phyloP scores from a whole-genome alignment of 2,113 vertebrate species.

The Haemorhous mexicanus region DNA sequence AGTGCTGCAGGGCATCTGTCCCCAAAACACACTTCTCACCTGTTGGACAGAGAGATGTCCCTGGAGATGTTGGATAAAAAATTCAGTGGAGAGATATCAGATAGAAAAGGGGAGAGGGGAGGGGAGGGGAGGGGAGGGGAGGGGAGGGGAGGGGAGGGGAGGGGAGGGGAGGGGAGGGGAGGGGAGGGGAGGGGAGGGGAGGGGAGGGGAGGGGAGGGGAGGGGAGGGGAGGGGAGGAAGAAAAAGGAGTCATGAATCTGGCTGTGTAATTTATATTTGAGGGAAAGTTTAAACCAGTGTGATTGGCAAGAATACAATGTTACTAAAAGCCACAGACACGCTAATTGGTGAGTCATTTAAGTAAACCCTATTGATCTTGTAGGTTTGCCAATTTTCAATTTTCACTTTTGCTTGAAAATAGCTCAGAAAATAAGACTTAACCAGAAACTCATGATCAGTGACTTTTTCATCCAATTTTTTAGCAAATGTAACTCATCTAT shows the following conservation, averaged over 20 bases:
- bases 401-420: constrained; percentile 52
- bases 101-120: no score
- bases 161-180: no score
- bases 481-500: not conserved
- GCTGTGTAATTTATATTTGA: constrained; percentile 36
- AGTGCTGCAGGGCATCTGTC: not conserved
- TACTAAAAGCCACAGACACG: constrained; percentile 58
- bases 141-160: not conserved
- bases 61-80: rapidly evolving
- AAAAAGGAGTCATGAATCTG: not conserved
- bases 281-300: constrained; percentile 44
- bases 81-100: not conserved
- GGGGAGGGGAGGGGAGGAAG: no score
- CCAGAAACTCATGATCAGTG: not conserved
- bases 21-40: not conserved
- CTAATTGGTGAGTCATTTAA: constrained; percentile 50
- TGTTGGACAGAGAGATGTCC: not conserved
- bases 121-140: rapidly evolving
- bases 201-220: not conserved
- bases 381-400: constrained; percentile 44
- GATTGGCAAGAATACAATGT: constrained; percentile 42
- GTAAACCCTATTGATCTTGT: constrained; percentile 53
- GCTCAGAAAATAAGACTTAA: constrained; percentile 23
- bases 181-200: rapidly evolving
- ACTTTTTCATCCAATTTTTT: not conserved